Percentiles rank a stretch among this genome's conserved stretches.
Conservation (phyloP, 2,888 invertebrate species). For the Dichetophora obliterata region DNA sequence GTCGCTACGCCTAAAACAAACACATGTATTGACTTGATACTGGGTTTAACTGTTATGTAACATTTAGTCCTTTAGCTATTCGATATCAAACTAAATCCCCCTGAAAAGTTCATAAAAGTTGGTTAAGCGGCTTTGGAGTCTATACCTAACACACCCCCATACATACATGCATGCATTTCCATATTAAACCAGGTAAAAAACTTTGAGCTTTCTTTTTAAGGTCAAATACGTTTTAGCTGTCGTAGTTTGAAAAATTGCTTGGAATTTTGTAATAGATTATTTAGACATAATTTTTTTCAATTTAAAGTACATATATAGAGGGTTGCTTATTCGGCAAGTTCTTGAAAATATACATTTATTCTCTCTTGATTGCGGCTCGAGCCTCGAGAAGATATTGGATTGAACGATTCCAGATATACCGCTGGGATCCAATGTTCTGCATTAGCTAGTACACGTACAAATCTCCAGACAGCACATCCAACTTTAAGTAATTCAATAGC, state of each 20-base stretch:
- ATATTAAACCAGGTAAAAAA: slow-evolving; percentile 21
- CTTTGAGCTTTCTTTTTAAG: slow-evolving; percentile 34
- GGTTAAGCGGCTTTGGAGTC: too few species aligned
- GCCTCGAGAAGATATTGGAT: slow-evolving; percentile 81
- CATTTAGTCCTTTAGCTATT: too few species aligned
- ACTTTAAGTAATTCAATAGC: too few species aligned
- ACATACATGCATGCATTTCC: too few species aligned
- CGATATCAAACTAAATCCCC: too few species aligned
- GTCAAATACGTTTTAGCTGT: slow-evolving; percentile 12
- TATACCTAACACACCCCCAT: too few species aligned
- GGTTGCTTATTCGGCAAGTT: slow-evolving; percentile 46
- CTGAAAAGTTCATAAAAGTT: too few species aligned
- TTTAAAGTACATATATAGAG: not conserved
- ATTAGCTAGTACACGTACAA: too few species aligned
- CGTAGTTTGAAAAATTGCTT: slow-evolving; percentile 8
- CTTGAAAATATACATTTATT: slow-evolving; percentile 55
- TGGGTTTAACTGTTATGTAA: too few species aligned
- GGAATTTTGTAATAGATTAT: slow-evolving; percentile 2
- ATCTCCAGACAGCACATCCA: too few species aligned
- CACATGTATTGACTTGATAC: too few species aligned
- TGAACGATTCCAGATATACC: slow-evolving; percentile 85
- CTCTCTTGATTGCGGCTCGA: slow-evolving; percentile 72
- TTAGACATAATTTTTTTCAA: not conserved
- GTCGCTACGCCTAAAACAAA: too few species aligned
- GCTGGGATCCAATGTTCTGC: slow-evolving; percentile 96